These are phyloP conservation scores for Dexiosoma caninum DNA, from an alignment of 2,888 invertebrate species.

Conservation along the genomic window DNA sequence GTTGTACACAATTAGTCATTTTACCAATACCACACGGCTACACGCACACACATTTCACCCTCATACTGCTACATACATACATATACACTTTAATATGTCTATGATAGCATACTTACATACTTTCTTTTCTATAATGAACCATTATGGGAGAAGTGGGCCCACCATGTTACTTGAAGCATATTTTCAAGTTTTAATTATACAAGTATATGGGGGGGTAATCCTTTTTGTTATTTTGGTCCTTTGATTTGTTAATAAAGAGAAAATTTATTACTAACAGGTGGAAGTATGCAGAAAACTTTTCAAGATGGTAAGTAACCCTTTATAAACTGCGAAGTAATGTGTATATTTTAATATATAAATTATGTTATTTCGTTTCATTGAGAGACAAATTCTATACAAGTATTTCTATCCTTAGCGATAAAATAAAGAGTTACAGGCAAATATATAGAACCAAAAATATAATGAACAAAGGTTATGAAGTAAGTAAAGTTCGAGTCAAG, in stretches of 20 bases:
- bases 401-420: no score
- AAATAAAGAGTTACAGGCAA: no score
- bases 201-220: background rate
- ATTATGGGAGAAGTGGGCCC: background rate
- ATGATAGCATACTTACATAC: background rate
- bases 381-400: no score
- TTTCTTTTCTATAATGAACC: background rate
- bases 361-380: background rate
- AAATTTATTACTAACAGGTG: slow-evolving; percentile 49
- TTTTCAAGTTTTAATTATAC: slow-evolving; percentile 5
- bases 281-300: slow-evolving; percentile 29
- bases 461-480: no score
- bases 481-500: no score
- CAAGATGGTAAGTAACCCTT: slow-evolving; percentile 23
- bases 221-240: slow-evolving; percentile 29
- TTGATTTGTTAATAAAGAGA: slow-evolving; percentile 35
- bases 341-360: background rate
- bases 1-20: slow-evolving; percentile 74
- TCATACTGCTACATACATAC: background rate
- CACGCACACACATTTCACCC: background rate
- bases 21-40: slow-evolving; percentile 33
- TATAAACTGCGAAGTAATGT: background rate
- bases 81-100: background rate
- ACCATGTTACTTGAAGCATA: background rate
- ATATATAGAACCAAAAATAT: no score